These are phyloP conservation scores for Drosophila virilis DNA, from an alignment of 1,140 invertebrate genomes.

Conservation along the genomic window DNA sequence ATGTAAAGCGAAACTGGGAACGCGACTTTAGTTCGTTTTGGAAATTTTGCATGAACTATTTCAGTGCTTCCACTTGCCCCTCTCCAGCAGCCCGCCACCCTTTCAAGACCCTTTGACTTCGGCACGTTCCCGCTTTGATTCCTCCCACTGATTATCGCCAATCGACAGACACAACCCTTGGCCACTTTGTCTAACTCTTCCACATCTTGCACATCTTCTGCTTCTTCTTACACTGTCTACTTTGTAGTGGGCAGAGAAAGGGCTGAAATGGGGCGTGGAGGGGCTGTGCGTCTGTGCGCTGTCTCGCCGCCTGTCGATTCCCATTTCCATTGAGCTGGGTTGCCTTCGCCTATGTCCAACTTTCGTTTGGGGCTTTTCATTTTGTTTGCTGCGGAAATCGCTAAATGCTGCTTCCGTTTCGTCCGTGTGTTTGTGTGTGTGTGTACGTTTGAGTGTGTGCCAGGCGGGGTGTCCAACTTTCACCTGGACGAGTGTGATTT, in stretches of 20 bases:
- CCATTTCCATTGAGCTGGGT: slow-evolving; percentile 67
- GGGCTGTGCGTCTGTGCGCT: slow-evolving; percentile 53
- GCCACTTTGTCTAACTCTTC: slow-evolving; percentile 27
- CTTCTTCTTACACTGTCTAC: slow-evolving; percentile 18
- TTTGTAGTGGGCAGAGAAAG: neutral
- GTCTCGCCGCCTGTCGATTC: slow-evolving; percentile 66
- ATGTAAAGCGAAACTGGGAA: slow-evolving; percentile 23
- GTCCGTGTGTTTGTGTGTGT: slow-evolving; percentile 14
- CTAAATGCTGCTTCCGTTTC: slow-evolving; percentile 50
- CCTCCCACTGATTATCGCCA: slow-evolving; percentile 8
- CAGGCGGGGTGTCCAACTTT: slow-evolving; percentile 19
- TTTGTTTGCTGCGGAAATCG: slow-evolving; percentile 57
- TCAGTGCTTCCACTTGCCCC: neutral
- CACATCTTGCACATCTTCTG: neutral
- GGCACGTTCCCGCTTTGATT: slow-evolving; percentile 14
- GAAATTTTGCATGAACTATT: slow-evolving; percentile 1
- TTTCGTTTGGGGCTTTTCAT: slow-evolving; percentile 61
- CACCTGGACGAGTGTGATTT: slow-evolving; percentile 55
- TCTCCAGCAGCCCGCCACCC: neutral
- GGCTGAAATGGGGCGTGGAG: neutral
- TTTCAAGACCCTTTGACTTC: slow-evolving; percentile 9
- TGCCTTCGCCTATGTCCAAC: slow-evolving; percentile 30
- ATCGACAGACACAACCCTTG: slow-evolving; percentile 28
- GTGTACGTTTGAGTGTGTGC: neutral
- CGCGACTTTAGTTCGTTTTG: neutral